Base-by-base conservation (phyloP, 2,888 invertebrate genomes). In the Cryptocheilus praepositus region DNA sequence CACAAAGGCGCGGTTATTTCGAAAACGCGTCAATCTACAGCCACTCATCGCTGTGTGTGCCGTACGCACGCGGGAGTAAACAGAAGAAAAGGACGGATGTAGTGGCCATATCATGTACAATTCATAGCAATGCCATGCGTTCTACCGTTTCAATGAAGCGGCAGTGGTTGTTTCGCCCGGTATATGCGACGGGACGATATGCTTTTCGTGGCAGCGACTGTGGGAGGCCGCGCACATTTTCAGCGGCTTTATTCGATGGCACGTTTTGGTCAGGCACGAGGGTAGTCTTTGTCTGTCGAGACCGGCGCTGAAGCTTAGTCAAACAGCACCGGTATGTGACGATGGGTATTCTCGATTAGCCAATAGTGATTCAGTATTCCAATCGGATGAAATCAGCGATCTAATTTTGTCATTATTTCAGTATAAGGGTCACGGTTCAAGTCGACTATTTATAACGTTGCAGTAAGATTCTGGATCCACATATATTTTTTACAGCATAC, bases 81-180 rank as follows among this genome's bases (percentile, higher is more conserved):
- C 1, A 36, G 16, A 16, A 2, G 11, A 11, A 11, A 36, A 11
- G 36, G 36, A 11, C 36, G 8, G 36, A 1, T 4, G 36, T 11
- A 7, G 36, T 25, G n/a, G n/a, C 16, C 5, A 16, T 18, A 18
- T 36, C 16, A 18, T 63, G n/a, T n/a, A 73, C 79, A 76, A 78
- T 74, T 74, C 74, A 73, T 68, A 65, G 67, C 45, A 62, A 66
- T 57, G 66, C 49, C 67, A 63, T 67, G 76, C 66, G 76, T 78
- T 73, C 74, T 64, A 68, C 65, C 73, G 58, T 76, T 45, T 68
- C 73, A 62, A 70, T 78, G 78, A 72, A 79, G 79, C 36, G 28
- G 28, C 79, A 64, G 76, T 73, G 74, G 78, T 76, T 78, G 75
- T 76, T 78, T 78, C 69, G 78, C 66, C 71, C 54, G 71, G 55